Base-by-base conservation (phyloP, 2,113 vertebrate genomes). In the Patagioenas fasciata region DNA sequence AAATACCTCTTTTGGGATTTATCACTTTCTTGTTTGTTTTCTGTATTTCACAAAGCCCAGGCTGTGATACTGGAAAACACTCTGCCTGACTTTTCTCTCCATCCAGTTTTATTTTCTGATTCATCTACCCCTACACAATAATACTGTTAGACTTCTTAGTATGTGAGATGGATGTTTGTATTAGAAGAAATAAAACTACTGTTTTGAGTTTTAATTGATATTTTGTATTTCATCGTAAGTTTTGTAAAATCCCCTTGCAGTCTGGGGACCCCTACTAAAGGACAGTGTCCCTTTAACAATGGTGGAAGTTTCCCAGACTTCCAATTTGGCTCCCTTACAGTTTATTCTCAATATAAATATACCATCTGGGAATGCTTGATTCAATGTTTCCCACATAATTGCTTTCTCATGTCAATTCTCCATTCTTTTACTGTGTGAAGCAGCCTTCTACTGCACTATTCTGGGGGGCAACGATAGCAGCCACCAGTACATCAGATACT, bases 281-380 rank as follows among this genome's bases (percentile, higher is more conserved):
- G 91, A 83, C 74, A 77, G 79, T 86, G 93, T 91, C 87, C 72
- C 94, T 97, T 96, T 97, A 97, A 96, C 88, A 96, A 82, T 70
- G 56, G 85, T 87, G 93, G 95, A 95, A 82, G 81, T 89, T 97
- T 77, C 88, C 84, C 85, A 93, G 90, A 91, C 84, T 97, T 97
- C 88, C 73, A 95, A 48, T 78, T 79, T 94, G 94, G 96, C 96
- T 97, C 86, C 26, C 54, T 70, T 89, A 97, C 73, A 89, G 85
- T 95, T 96, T 86, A 89, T 71, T 91, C 96, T 95, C 93, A 91
- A 67, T 77, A 95, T 96, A 97, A 95, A 96, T 92, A 90, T 95
- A 96, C 89, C 97, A 96, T 89, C 91, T 94, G 97, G 97, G 97
- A 97, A 96, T 88, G 94, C 54, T 83, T 85, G 91, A 93, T 88